Evolutionary conservation across 2,888 invertebrate genomes (phyloP), one percentile per base, ranked within the genome.

Genomic region (Oeneis ivallda): DNA sequence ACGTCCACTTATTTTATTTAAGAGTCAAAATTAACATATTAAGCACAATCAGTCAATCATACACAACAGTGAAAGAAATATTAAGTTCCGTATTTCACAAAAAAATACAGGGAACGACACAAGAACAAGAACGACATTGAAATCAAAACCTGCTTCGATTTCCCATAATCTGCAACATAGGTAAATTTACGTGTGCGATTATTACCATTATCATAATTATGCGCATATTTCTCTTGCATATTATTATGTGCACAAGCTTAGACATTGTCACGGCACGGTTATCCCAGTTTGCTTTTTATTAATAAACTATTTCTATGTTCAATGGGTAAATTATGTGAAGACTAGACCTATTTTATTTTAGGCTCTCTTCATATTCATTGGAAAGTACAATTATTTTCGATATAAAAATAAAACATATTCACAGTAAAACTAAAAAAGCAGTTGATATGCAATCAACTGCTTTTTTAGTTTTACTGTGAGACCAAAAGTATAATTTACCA

Each of bases 291-390:
- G 66, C 41, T 52, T 75, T 75, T 73, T 72, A 67, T 67, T 62
- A 64, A 64, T 57, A 63, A 72, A 67, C 67, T 69, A 72, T 74
- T 79, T 78, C 74, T 75, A 71, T 74, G 75, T 76, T 69, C 66
- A 66, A 70, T 66, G 68, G 59, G 71, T 74, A 75, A 72, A 73
- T 73, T 71, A 72, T 74, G 71, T 68, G 67, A 68, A 67, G 68
- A 63, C 49, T 59, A 64, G 64, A 71, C 63, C 69, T 67, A 70
- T 74, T 73, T 73, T 69, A 65, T 64, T 59, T 71, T 67, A 72
- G 70, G 69, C 71, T 72, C 17, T 8, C 37, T 66, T 69, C 54
- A 66, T 58, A 69, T 15, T 59, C 41, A 69, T 59, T 50, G 53
- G 64, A 34, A 58, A 45, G 9, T 11, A 37, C 6, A 17, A 17